Percentiles rank a stretch among this genome's conserved stretches.
Evolutionary conservation across 2,888 invertebrate genomes (phyloP).

Genomic region (Perizoma affinitatum): DNA sequence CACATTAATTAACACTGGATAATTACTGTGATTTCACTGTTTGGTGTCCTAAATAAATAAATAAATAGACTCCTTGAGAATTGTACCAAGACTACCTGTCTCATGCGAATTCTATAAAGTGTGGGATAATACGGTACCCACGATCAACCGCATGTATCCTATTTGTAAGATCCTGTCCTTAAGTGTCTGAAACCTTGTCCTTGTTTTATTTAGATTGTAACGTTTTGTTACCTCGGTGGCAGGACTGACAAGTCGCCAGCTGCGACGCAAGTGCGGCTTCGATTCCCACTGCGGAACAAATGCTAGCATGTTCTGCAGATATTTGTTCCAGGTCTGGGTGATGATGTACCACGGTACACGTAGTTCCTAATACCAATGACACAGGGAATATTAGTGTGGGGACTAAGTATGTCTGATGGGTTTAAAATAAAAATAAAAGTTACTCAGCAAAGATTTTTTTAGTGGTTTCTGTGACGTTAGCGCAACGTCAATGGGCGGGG

Average conservation of each 20-base stretch:
- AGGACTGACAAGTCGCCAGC: neutral
- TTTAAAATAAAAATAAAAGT: neutral
- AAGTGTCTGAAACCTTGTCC: slow-evolving; percentile 11
- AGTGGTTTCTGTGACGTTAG: too few relatives aligned
- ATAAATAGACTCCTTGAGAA: neutral
- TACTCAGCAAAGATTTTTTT: too few relatives aligned
- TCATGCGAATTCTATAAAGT: slow-evolving; percentile 19
- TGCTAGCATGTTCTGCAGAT: too few relatives aligned
- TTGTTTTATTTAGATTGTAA: slow-evolving; percentile 12
- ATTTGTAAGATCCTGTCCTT: slow-evolving; percentile 20
- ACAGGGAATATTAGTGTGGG: neutral
- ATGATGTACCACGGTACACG: too few relatives aligned
- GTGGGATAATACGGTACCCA: slow-evolving; percentile 14
- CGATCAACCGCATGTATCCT: slow-evolving; percentile 27
- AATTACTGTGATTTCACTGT: too few relatives aligned
- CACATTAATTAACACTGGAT: too few relatives aligned
- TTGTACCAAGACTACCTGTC: slow-evolving; percentile 5
- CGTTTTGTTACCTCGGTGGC: neutral
- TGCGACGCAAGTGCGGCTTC: too few relatives aligned
- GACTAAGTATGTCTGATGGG: neutral
- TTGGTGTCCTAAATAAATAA: too few relatives aligned
- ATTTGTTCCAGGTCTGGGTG: too few relatives aligned
- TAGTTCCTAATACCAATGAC: too few relatives aligned
- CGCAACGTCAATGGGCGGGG: too few relatives aligned
- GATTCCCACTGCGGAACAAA: too few relatives aligned